Percentiles rank a stretch among this genome's conserved stretches.
Conservation (phyloP, 1,140 invertebrate species). For the Cydia splendana region DNA sequence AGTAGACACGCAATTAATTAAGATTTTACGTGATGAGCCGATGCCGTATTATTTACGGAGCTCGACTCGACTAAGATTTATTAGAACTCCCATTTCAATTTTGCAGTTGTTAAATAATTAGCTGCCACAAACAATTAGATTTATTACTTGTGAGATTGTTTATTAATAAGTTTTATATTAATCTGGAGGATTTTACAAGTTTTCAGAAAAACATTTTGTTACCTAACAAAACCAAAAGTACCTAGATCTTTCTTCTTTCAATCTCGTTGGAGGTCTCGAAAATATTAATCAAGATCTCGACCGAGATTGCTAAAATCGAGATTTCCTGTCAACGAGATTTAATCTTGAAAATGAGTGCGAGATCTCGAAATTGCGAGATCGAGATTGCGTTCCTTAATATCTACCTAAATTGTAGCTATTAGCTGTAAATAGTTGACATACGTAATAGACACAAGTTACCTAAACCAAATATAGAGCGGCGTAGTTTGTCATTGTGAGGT, state of each 20-base stretch:
- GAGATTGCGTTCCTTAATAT: too few relatives aligned
- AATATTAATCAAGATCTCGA: too few relatives aligned
- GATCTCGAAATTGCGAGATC: too few relatives aligned
- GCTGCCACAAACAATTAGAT: background rate
- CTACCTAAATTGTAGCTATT: too few relatives aligned
- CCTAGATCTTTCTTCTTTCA: too few relatives aligned
- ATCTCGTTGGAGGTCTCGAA: too few relatives aligned
- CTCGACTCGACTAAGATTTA: slow-evolving; percentile 7
- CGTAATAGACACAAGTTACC: background rate
- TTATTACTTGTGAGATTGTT: background rate
- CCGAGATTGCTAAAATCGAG: too few relatives aligned
- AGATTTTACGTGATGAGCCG: slow-evolving; percentile 9
- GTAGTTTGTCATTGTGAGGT: slow-evolving; percentile 4
- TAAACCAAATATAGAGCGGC: background rate
- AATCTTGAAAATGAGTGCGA: too few relatives aligned
- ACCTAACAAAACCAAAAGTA: too few relatives aligned
- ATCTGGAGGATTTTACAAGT: background rate
- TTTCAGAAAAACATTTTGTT: background rate
- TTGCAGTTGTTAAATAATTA: slow-evolving; percentile 4
- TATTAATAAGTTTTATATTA: background rate
- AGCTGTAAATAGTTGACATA: too few relatives aligned
- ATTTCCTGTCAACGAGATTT: too few relatives aligned
- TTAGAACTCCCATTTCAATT: background rate
- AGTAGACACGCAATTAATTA: slow-evolving; percentile 5
- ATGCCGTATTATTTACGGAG: slow-evolving; percentile 1